Conservation (phyloP, 2,113 vertebrate genomes). For the Chelonoidis abingdonii region DNA sequence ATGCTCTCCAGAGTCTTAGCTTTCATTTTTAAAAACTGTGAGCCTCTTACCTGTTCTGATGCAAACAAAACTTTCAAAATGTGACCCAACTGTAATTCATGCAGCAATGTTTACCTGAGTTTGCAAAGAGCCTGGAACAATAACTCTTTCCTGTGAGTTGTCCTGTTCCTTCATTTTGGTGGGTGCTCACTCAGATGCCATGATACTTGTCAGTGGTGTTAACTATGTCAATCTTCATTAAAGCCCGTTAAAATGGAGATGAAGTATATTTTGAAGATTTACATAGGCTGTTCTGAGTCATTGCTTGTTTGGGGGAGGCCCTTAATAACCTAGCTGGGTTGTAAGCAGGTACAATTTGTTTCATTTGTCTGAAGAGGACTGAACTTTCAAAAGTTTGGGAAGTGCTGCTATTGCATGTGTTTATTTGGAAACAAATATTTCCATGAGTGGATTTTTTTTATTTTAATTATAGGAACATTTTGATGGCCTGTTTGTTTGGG, state of each 20-base stretch:
- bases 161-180: background rate
- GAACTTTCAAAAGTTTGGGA: background rate
- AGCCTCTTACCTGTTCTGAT: background rate
- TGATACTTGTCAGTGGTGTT: background rate
- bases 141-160: background rate
- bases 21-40: background rate
- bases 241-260: background rate
- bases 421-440: background rate
- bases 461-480: background rate
- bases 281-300: background rate
- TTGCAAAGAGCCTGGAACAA: background rate
- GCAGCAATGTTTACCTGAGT: background rate
- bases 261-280: background rate
- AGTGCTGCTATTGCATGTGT: background rate
- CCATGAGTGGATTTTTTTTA: rapidly evolving
- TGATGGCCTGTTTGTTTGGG: background rate
- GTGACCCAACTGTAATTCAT: background rate
- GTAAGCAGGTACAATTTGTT: rapidly evolving
- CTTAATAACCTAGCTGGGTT: rapidly evolving
- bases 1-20: background rate
- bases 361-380: rapidly evolving
- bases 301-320: background rate
- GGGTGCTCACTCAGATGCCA: background rate
- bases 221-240: background rate
- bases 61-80: background rate